phyloP scores from a whole-genome alignment of 2,113 vertebrate species.

The Epinephelus fuscoguttatus region DNA sequence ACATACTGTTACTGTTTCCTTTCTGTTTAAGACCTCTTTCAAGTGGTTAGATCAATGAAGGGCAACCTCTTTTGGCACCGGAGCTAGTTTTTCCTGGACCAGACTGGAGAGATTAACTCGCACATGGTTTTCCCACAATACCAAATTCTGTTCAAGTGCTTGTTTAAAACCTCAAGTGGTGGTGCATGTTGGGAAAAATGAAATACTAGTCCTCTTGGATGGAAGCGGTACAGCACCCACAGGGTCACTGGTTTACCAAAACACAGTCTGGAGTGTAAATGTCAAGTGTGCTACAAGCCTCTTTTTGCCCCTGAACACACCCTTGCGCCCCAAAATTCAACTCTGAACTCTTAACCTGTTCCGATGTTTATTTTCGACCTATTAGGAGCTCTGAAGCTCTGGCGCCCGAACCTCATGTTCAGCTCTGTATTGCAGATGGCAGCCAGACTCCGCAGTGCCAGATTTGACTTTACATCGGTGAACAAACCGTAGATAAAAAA shows the following conservation, averaged over 20 bases:
- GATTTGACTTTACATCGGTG: slow-evolving; percentile 45
- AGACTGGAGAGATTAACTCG: slow-evolving; percentile 63
- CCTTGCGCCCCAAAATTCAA: slow-evolving; percentile 44
- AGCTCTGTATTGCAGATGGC: slow-evolving; percentile 69
- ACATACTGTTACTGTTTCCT: slow-evolving; percentile 47
- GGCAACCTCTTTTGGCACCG: slow-evolving; percentile 68
- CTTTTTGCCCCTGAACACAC: slow-evolving; percentile 18
- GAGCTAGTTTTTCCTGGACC: slow-evolving; percentile 64
- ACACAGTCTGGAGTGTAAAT: slow-evolving; percentile 48
- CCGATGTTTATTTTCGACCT: slow-evolving; percentile 53
- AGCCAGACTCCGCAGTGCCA: slow-evolving; percentile 66
- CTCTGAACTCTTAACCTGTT: slow-evolving; percentile 59
- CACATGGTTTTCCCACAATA: slow-evolving; percentile 71
- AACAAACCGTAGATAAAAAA: slow-evolving; percentile 55
- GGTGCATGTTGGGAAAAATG: slow-evolving; percentile 68
- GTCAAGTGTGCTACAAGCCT: slow-evolving; percentile 34
- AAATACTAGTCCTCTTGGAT: slow-evolving; percentile 57
- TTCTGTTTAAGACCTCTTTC: slow-evolving; percentile 60
- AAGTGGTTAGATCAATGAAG: slow-evolving; percentile 61
- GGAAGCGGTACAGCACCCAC: slow-evolving; percentile 42
- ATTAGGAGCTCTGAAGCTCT: slow-evolving; percentile 34
- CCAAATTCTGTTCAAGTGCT: slow-evolving; percentile 68
- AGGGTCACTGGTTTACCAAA: slow-evolving; percentile 64
- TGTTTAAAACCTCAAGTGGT: slow-evolving; percentile 68
- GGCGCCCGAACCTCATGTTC: slow-evolving; percentile 39